Evolutionary conservation across 2,888 invertebrate species (phyloP), one percentile per base, ranked within the genome.

Genomic region (Mythimna ferrago): DNA sequence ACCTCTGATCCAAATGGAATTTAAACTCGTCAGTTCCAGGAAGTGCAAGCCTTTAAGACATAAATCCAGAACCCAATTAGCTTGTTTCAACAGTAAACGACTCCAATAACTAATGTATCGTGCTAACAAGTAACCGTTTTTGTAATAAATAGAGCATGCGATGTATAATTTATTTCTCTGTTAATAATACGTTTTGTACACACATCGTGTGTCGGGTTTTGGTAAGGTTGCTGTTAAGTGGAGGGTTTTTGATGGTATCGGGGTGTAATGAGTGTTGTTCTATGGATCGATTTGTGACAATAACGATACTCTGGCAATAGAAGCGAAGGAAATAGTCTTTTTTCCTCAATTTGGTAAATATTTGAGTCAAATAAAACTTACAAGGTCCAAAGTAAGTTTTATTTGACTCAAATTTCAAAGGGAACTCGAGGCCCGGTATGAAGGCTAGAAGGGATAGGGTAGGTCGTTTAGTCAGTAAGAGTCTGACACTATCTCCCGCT

Each of bases 101-200:
- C 71, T 71, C 69, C 77, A 76, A 79, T 80, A 76, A 78, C 68
- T 82, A 76, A 78, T 78, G 84, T 86, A 77, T 84, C 86, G 82
- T 83, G 79, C 81, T 78, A 69, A 78, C 80, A 69, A 80, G 61
- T 67, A 61, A 78, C 77, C 66, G 80, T 84, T 84, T 86, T 83
- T 81, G 69, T 73, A 70, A 60, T 75, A 86, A 89, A 83, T 85
- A 87, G 89, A 89, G 86, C 89, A 83, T 87, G 74, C 66, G 48
- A 61, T 76, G 86, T 74, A 82, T 80, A 86, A 85, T 85, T 77
- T 73, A 75, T 84, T 84, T 84, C 74, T 86, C 74, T 57, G 71
- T 78, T 83, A 81, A 86, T 86, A 78, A 84, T 81, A 81, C 76
- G 84, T 76, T 84, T 72, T 70, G 84, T 74, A 70, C 57, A 80